Evolutionary conservation across 2,888 invertebrate genomes (phyloP).

Genomic region (Pinctada fucata): DNA sequence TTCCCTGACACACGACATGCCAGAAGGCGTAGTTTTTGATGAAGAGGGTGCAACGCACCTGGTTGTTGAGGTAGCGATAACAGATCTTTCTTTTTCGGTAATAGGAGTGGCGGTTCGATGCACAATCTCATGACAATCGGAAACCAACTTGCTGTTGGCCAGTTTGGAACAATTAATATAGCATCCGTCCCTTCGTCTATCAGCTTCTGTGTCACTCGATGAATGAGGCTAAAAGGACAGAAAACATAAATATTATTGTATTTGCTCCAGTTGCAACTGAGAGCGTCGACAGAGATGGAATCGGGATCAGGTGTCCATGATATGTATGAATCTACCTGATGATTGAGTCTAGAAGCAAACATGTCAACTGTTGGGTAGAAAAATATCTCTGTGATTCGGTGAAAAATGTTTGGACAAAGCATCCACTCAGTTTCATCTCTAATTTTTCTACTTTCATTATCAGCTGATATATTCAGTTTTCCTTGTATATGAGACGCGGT

Average conservation of each 20-base stretch:
- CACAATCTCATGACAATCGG: conserved; percentile 9
- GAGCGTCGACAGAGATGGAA: conserved; percentile 11
- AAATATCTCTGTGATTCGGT: neutral
- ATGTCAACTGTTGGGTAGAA: neutral
- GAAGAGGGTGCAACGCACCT: no score
- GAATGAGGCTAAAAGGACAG: conserved; percentile 38
- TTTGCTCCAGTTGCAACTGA: conserved; percentile 24
- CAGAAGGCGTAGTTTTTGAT: conserved; percentile 1
- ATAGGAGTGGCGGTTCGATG: conserved; percentile 20
- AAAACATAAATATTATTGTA: conserved; percentile 27
- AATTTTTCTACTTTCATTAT: conserved; percentile 10
- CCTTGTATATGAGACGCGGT: conserved; percentile 2
- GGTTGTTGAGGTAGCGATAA: conserved; percentile 7
- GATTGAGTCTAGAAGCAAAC: conserved; percentile 1
- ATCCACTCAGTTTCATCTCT: conserved; percentile 9
- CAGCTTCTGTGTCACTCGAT: conserved; percentile 10
- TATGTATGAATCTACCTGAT: neutral
- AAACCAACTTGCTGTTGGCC: conserved; percentile 15
- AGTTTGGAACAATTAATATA: conserved; percentile 13
- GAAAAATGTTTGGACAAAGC: neutral
- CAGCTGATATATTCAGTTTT: conserved; percentile 2
- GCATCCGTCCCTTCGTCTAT: neutral
- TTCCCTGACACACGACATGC: conserved; percentile 17
- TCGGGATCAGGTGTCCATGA: conserved; percentile 18
- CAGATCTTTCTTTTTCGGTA: conserved; percentile 16